A percentile compares a stretch with the other conserved stretches of the same genome.
These are phyloP conservation scores for Cephalotes varians DNA, from an alignment of 2,888 invertebrate species.

Conservation along the genomic window DNA sequence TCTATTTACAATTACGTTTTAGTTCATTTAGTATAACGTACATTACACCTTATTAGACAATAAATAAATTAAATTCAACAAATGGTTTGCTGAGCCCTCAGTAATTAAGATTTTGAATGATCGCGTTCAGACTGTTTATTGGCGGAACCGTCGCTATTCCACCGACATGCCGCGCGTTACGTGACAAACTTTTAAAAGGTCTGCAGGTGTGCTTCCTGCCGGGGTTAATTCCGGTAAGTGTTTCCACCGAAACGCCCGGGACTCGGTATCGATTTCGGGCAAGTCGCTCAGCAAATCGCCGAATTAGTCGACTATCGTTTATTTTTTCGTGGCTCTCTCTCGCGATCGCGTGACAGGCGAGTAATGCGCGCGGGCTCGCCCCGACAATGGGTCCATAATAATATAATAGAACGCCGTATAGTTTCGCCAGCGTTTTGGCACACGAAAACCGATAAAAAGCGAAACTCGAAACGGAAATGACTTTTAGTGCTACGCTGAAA, in stretches of 20 bases:
- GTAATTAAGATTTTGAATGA: neutral
- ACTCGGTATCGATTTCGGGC: slow-evolving; percentile 72
- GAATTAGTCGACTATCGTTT: slow-evolving; percentile 73
- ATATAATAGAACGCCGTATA: slow-evolving; percentile 80
- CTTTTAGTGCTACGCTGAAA: slow-evolving; percentile 77
- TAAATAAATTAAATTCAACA: neutral
- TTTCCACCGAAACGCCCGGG: slow-evolving; percentile 62
- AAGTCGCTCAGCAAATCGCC: slow-evolving; percentile 72
- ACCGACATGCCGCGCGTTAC: slow-evolving; percentile 14
- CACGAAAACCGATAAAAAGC: slow-evolving; percentile 56
- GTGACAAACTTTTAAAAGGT: slow-evolving; percentile 39
- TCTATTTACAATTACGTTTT: neutral
- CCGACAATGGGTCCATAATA: slow-evolving; percentile 78
- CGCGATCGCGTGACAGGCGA: slow-evolving; percentile 51
- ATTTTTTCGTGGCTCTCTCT: slow-evolving; percentile 57
- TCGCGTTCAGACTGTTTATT: neutral
- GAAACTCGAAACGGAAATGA: slow-evolving; percentile 72
- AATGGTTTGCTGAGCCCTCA: neutral
- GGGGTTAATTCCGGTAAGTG: slow-evolving; percentile 70
- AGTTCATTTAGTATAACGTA: neutral
- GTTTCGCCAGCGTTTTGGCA: slow-evolving; percentile 64
- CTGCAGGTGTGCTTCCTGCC: slow-evolving; percentile 61
- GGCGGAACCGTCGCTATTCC: neutral
- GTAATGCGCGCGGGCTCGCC: slow-evolving; percentile 40
- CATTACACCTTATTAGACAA: neutral